Base-by-base conservation (phyloP, 2,888 invertebrate genomes). In the Nemoura dubitans region DNA sequence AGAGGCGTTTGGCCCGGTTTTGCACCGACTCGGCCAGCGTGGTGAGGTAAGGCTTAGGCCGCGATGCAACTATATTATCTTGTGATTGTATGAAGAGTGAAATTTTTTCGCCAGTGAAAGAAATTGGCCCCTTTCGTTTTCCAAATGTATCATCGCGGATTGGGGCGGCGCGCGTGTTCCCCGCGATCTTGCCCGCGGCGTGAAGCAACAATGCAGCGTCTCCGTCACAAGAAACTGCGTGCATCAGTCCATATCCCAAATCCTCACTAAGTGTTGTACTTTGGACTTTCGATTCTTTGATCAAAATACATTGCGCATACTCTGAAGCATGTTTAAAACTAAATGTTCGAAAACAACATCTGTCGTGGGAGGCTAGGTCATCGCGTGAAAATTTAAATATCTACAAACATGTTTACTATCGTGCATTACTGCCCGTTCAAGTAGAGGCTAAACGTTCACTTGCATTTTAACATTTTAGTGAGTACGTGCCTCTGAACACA, bases 101-200 rank as follows among this genome's bases (percentile, higher is more conserved):
- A 84, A 84, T 84, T 84, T 81, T 81, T 81, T 30, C 28, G 27
- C 83, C 26, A 30, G 84, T 28, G 83, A 43, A 76, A 83, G 83
- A 83, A 86, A 86, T 78, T 86, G 59, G 59, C 36, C 78, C 84
- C 86, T 84, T 86, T 86, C 84, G 42, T 43, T 86, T 86, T 86
- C 84, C 78, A 83, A 43, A 43, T 78, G 80, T 83, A 26, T 83
- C 59, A 59, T 59, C 59, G n/a, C n/a, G 59, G 59, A 36, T 59
- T 21, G 59, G 59, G n/a, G n/a, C n/a, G n/a, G n/a, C n/a, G n/a
- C 59, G 59, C 16, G 3, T 59, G 21, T 36, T 1, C 10, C 59
- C 59, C 59, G 14, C 59, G 59, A 59, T 59, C 14, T 59, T 7
- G 59, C 59, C 59, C 6, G 21, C 16, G 59, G 59, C 16, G 16